These are phyloP conservation scores for Drosophila ustulata DNA, from an alignment of 2,888 invertebrate species.

Conservation along the genomic window DNA sequence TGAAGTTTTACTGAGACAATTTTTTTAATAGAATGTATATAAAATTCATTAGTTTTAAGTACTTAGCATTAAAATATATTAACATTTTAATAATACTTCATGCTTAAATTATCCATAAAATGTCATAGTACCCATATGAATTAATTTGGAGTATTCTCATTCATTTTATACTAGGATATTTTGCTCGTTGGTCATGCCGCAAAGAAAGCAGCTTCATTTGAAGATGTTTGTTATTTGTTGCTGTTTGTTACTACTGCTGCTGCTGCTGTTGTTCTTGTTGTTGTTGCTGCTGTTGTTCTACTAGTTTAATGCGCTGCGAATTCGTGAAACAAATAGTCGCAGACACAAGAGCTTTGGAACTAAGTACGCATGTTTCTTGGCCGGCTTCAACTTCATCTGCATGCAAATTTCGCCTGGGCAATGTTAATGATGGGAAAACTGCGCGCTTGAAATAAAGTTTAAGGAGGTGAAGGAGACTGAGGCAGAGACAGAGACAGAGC, in stretches of 20 bases:
- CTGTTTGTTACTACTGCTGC: slow-evolving; percentile 38
- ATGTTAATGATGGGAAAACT: slow-evolving; percentile 77
- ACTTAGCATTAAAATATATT: too few species aligned
- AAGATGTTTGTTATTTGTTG: slow-evolving; percentile 42
- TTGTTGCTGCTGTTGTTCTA: slow-evolving; percentile 20
- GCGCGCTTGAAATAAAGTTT: slow-evolving; percentile 29
- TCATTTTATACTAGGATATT: slow-evolving; percentile 28
- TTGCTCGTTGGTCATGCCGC: slow-evolving; percentile 1
- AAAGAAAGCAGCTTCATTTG: not conserved
- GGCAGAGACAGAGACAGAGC: not conserved
- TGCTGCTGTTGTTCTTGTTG: slow-evolving; percentile 4
- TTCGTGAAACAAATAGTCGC: slow-evolving; percentile 81
- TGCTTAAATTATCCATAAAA: too few species aligned
- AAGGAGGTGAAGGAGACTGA: not conserved
- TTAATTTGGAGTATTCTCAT: too few species aligned
- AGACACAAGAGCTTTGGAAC: slow-evolving; percentile 60
- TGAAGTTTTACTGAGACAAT: too few species aligned
- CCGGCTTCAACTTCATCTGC: slow-evolving; percentile 67
- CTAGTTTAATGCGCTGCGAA: slow-evolving; percentile 69
- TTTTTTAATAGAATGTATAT: too few species aligned
- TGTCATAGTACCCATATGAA: too few species aligned
- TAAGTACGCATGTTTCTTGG: slow-evolving; percentile 81
- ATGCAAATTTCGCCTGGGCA: slow-evolving; percentile 66
- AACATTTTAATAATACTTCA: too few species aligned
- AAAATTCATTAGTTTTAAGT: too few species aligned